Conservation (phyloP, 2,888 invertebrate species). For the Bimastos eiseni region DNA sequence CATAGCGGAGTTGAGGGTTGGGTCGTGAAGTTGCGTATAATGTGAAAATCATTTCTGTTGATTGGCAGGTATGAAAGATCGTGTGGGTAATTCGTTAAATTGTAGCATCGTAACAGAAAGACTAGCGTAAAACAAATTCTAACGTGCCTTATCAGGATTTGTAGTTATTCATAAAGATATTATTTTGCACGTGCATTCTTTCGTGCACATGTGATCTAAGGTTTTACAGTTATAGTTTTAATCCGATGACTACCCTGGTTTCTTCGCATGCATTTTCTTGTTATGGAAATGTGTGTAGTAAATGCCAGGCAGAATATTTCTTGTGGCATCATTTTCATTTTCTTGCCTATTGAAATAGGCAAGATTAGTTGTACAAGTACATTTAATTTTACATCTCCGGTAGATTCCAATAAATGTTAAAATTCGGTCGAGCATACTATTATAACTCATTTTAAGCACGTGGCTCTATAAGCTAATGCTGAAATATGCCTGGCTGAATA, state of each 20-base stretch:
- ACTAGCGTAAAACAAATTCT: neutral
- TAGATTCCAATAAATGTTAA: neutral
- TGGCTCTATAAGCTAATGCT: neutral
- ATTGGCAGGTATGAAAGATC: neutral
- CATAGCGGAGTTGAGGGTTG: neutral
- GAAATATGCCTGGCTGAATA: neutral
- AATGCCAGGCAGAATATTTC: slow-evolving; percentile 7
- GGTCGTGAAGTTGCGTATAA: neutral
- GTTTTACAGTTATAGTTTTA: neutral
- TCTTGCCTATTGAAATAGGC: neutral
- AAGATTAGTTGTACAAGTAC: slow-evolving; percentile 3
- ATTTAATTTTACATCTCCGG: neutral
- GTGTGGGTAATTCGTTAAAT: too few relatives aligned
- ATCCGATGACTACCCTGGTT: neutral
- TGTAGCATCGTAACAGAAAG: too few relatives aligned
- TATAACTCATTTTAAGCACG: neutral
- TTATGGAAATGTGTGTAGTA: slow-evolving; percentile 13
- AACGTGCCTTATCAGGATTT: neutral
- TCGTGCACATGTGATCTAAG: neutral
- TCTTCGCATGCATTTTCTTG: slow-evolving; percentile 7
- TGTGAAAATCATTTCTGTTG: neutral
- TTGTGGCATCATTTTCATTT: neutral
- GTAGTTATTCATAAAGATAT: neutral
- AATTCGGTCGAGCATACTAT: neutral
- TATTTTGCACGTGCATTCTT: neutral